These are phyloP conservation scores for Podiceps cristatus DNA, from an alignment of 2,113 vertebrate genomes.

Conservation along the genomic window DNA sequence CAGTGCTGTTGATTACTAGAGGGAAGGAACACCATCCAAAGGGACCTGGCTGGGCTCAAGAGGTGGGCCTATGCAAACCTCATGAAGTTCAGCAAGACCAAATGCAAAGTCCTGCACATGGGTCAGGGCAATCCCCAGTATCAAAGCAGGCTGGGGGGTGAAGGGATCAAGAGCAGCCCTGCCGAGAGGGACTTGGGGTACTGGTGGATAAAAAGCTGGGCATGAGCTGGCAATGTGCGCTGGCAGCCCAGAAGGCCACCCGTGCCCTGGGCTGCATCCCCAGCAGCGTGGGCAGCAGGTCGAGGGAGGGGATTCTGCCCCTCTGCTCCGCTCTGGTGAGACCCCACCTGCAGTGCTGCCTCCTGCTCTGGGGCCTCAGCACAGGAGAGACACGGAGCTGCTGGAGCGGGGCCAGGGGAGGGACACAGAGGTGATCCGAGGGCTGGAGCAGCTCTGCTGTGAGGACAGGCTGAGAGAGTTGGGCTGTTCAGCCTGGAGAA, in stretches of 20 bases:
- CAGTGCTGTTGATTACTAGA: background rate
- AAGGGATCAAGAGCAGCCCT: background rate
- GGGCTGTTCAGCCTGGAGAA: background rate
- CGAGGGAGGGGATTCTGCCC: too few relatives aligned
- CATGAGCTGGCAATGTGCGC: background rate
- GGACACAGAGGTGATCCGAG: rapidly evolving
- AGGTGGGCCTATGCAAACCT: background rate
- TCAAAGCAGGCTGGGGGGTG: background rate
- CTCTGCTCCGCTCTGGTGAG: rapidly evolving
- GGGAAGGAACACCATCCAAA: background rate
- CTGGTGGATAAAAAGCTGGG: background rate
- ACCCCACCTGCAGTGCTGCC: too few relatives aligned
- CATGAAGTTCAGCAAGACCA: background rate
- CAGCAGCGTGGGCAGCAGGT: background rate
- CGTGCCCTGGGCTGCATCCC: background rate
- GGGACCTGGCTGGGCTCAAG: background rate
- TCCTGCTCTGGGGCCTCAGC: background rate
- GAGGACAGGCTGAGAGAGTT: background rate
- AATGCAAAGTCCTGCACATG: background rate
- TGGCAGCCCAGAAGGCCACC: background rate
- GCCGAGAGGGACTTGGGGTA: background rate
- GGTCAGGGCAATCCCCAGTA: background rate
- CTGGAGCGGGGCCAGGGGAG: background rate
- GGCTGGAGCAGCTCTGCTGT: background rate
- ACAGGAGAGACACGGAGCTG: background rate